These are phyloP conservation scores for Deilephila porcellus DNA, from an alignment of 2,888 invertebrate genomes.

Conservation along the genomic window DNA sequence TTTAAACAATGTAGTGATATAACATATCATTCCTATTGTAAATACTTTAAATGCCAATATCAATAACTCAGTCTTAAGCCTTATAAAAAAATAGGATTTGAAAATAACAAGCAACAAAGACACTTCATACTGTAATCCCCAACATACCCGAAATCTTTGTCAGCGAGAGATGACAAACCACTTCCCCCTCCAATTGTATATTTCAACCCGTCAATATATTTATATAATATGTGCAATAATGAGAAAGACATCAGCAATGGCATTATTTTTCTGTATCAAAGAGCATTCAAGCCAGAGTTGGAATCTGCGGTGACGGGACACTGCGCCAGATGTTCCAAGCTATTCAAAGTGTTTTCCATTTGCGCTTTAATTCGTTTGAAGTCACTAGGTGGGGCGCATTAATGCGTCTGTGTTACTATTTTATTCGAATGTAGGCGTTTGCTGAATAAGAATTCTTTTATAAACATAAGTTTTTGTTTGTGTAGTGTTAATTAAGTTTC, in stretches of 20 bases:
- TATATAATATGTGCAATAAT: constrained; percentile 16
- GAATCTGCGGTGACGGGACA: constrained; percentile 41
- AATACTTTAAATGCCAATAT: too few relatives aligned
- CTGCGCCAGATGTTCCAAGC: constrained; percentile 37
- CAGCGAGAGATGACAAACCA: too few relatives aligned
- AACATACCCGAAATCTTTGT: too few relatives aligned
- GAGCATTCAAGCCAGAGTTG: constrained; percentile 43
- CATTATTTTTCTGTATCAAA: constrained; percentile 44
- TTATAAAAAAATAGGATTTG: too few relatives aligned
- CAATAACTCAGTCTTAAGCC: too few relatives aligned
- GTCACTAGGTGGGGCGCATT: constrained; percentile 25
- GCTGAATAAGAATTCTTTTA: constrained; percentile 38
- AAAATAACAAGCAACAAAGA: too few relatives aligned
- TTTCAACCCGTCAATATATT: too few relatives aligned
- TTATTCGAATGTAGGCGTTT: constrained; percentile 38
- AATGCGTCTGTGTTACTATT: constrained; percentile 35
- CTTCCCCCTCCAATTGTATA: too few relatives aligned
- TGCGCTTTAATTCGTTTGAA: constrained; percentile 38
- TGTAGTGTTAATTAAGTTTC: constrained; percentile 7
- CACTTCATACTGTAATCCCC: too few relatives aligned
- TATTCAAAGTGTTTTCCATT: constrained; percentile 41
- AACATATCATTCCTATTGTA: too few relatives aligned
- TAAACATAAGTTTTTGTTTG: constrained; percentile 3
- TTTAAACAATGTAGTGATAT: too few relatives aligned
- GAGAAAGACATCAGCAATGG: constrained; percentile 38